Evolutionary conservation across 2,797 vertebrate genomes (phyloP).

Genomic region (Intellagama lesueurii): DNA sequence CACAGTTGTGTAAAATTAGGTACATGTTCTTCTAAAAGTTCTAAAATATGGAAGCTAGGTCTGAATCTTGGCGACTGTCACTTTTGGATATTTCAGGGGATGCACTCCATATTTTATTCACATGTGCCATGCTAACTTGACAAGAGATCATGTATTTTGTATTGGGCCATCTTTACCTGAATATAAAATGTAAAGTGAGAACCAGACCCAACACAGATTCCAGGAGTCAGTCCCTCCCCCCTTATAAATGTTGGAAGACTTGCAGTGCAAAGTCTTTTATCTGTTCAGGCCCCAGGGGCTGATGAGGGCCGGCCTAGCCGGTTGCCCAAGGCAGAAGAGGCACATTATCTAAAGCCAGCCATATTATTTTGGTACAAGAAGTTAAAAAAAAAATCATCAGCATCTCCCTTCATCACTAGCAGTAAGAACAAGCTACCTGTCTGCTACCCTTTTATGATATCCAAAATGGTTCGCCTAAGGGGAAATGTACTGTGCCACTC

Average conservation of each 20-base stretch:
- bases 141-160: constrained; percentile 2
- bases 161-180: neutral
- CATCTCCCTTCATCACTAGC: neutral
- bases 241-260: neutral
- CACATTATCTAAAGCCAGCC: neutral
- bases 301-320: neutral
- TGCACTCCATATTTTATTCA: neutral
- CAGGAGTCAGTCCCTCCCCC: neutral
- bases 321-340: neutral
- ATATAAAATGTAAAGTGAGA: constrained; percentile 1
- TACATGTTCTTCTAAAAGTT: neutral
- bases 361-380: neutral
- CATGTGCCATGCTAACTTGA: neutral
- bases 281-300: neutral
- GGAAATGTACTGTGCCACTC: neutral
- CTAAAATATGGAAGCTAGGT: neutral
- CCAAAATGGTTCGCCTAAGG: neutral
- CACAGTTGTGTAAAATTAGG: constrained; percentile 19
- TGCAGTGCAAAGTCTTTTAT: neutral
- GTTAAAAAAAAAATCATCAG: neutral
- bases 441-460: neutral
- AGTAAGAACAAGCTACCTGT: neutral
- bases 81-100: constrained; percentile 11
- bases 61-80: neutral
- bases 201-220: neutral